These are phyloP conservation scores for Drosophila miranda DNA, from an alignment of 1,140 invertebrate genomes.

Conservation along the genomic window DNA sequence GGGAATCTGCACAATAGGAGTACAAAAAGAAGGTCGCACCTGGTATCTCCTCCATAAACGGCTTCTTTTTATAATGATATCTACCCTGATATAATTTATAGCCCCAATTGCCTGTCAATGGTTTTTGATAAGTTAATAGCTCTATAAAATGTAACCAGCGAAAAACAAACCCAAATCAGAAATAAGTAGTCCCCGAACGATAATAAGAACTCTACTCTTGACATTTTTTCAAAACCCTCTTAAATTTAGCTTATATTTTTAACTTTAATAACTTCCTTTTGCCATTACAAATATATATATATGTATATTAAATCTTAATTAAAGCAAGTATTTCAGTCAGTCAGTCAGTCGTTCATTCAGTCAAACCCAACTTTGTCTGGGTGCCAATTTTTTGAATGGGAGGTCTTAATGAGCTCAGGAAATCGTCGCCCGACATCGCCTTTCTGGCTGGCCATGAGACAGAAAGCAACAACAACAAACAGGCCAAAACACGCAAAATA, in stretches of 20 bases:
- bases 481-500: conserved; percentile 30
- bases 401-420: conserved; percentile 57
- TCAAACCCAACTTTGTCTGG: conserved; percentile 21
- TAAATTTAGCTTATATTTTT: conserved; percentile 3
- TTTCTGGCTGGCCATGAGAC: conserved; percentile 32
- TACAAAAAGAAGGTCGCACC: too few relatives aligned
- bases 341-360: neutral
- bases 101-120: conserved; percentile 2
- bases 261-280: conserved; percentile 15
- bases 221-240: too few relatives aligned
- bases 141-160: too few relatives aligned
- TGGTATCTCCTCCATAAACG: too few relatives aligned
- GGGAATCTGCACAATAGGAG: too few relatives aligned
- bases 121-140: conserved; percentile 17
- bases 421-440: conserved; percentile 30
- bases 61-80: conserved; percentile 1
- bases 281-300: conserved; percentile 10
- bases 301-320: conserved; percentile 27
- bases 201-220: too few relatives aligned
- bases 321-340: conserved; percentile 9
- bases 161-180: too few relatives aligned
- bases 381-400: conserved; percentile 48
- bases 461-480: conserved; percentile 25
- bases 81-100: conserved; percentile 12
- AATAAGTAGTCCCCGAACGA: too few relatives aligned